phyloP scores from a whole-genome alignment of 64 coral and sea anemone genomes.

The Hydrozoanthus tunicans region DNA sequence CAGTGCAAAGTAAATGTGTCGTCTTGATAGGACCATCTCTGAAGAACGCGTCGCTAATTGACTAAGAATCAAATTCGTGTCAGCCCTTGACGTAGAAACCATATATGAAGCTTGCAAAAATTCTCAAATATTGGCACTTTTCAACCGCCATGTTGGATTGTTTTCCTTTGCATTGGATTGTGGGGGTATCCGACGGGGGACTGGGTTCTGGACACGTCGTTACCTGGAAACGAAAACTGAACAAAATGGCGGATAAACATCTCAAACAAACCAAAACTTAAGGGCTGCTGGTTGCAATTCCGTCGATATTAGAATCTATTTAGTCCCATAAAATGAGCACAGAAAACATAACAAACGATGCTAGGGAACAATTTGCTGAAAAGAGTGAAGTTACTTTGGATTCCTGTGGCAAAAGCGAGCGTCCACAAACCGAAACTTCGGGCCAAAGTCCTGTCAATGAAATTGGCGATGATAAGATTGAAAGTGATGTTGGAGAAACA shows the following conservation, averaged over 20 bases:
- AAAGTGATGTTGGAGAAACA: neutral
- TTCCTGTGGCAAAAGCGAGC: neutral
- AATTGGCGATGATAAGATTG: neutral
- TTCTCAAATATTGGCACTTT: neutral
- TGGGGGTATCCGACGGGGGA: neutral
- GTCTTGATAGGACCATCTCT: neutral
- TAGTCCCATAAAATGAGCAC: neutral
- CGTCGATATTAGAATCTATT: neutral
- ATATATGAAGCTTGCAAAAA: neutral
- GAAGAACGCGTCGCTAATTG: neutral
- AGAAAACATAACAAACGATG: neutral
- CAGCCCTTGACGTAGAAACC: neutral
- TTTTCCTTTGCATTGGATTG: neutral
- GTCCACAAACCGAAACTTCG: neutral
- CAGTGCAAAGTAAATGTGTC: neutral
- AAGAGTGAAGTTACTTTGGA: neutral
- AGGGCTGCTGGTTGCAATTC: neutral
- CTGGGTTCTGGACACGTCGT: constrained; percentile 9
- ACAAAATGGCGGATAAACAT: constrained; percentile 55
- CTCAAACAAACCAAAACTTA: neutral
- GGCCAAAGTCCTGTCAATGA: neutral
- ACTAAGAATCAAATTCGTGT: neutral
- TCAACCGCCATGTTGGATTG: constrained; percentile 10
- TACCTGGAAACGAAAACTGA: constrained; percentile 29
- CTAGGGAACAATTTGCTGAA: neutral